Evolutionary conservation across 2,888 invertebrate species (phyloP).

Genomic region (Drosophila robusta): DNA sequence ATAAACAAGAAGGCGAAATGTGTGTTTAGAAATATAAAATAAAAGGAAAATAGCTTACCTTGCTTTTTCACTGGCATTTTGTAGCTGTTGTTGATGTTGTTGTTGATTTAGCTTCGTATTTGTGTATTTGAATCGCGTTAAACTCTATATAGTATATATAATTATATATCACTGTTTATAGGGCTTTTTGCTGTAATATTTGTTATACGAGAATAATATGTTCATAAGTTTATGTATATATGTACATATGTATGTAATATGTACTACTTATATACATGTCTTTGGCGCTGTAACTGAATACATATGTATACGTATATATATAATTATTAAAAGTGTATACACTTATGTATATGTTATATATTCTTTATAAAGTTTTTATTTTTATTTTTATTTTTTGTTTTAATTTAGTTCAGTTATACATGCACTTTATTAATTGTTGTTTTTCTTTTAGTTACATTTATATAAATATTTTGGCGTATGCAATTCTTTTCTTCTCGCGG

Average conservation of each 20-base stretch:
- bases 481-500: slow-evolving; percentile 6
- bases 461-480: slow-evolving; percentile 11
- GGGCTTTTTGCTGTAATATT: slow-evolving; percentile 14
- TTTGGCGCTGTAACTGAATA: slow-evolving; percentile 4
- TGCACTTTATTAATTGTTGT: neutral
- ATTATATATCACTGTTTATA: slow-evolving; percentile 18
- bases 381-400: slow-evolving; percentile 8
- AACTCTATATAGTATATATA: slow-evolving; percentile 22
- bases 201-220: slow-evolving; percentile 6
- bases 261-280: slow-evolving; percentile 1
- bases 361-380: neutral
- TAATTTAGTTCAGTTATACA: slow-evolving; percentile 11
- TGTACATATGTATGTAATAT: neutral
- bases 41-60: slow-evolving; percentile 54
- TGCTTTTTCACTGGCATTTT: slow-evolving; percentile 76
- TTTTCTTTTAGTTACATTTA: neutral
- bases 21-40: slow-evolving; percentile 4
- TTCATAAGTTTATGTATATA: slow-evolving; percentile 2
- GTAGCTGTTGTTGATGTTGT: slow-evolving; percentile 42
- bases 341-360: neutral
- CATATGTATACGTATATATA: neutral
- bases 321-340: neutral
- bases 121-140: slow-evolving; percentile 55
- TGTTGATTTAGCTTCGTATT: slow-evolving; percentile 28
- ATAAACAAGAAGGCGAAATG: slow-evolving; percentile 5